phyloP scores from a whole-genome alignment of 2,113 vertebrate genomes.

The Scolopax mira region DNA sequence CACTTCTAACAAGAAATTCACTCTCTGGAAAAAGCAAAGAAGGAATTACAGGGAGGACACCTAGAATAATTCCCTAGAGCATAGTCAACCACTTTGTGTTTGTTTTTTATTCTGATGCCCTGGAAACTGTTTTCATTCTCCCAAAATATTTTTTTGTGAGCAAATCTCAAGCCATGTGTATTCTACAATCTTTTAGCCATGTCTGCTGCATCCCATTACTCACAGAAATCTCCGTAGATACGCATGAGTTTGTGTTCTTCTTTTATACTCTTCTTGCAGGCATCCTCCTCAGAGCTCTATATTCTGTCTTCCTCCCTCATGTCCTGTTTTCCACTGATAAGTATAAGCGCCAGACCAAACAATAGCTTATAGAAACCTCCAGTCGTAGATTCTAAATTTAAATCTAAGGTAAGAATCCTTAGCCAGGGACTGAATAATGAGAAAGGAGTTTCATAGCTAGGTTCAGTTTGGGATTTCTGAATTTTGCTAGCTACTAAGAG shows the following conservation, averaged over 20 bases:
- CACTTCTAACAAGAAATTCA: not conserved
- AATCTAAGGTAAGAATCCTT: not conserved
- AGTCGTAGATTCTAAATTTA: not conserved
- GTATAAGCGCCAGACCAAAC: not conserved
- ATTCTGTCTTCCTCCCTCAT: not conserved
- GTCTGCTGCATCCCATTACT: not conserved
- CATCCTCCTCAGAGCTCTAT: not conserved
- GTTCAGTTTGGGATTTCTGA: not conserved
- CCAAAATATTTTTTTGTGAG: not conserved
- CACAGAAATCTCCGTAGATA: not conserved
- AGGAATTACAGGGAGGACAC: not conserved
- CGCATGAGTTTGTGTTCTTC: not conserved
- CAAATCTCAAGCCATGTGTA: not conserved
- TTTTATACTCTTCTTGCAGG: not conserved
- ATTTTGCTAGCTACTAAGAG: not conserved
- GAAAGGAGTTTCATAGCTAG: not conserved
- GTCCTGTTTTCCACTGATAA: not conserved
- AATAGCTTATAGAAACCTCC: not conserved
- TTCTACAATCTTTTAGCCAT: not conserved
- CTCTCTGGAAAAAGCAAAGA: not conserved
- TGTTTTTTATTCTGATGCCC: not conserved
- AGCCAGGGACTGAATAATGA: not conserved
- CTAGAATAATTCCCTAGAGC: not conserved
- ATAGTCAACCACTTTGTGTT: not conserved
- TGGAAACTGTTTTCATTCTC: not conserved